Percentiles rank a stretch among this genome's conserved stretches.
Evolutionary conservation across 2,113 vertebrate species (phyloP).

Genomic region (Istiophorus platypterus): DNA sequence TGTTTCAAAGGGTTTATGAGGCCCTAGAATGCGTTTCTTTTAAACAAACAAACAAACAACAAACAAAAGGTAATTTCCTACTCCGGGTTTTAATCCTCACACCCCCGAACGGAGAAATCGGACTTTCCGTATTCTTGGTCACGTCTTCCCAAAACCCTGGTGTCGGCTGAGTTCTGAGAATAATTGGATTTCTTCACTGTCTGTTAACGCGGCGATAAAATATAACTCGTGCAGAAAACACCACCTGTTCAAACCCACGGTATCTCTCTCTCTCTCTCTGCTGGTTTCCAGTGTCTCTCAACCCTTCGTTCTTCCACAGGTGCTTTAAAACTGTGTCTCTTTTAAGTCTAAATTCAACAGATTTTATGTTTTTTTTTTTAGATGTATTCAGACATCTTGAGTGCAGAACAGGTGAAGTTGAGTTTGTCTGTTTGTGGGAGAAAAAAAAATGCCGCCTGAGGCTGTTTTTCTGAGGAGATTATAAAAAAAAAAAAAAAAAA

Average conservation of each 20-base stretch:
- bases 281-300: not conserved
- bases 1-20: too few relatives aligned
- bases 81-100: too few relatives aligned
- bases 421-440: conserved; percentile 22
- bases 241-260: conserved; percentile 9
- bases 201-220: not conserved
- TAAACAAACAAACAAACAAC: too few relatives aligned
- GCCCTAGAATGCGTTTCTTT: too few relatives aligned
- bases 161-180: not conserved
- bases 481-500: conserved; percentile 2
- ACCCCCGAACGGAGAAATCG: not conserved
- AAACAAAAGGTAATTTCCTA: too few relatives aligned
- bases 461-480: not conserved
- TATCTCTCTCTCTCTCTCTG: not conserved
- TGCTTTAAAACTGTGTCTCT: conserved; percentile 21
- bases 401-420: conserved; percentile 24
- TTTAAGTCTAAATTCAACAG: conserved; percentile 23
- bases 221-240: not conserved
- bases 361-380: not conserved
- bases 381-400: conserved; percentile 31
- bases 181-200: not conserved
- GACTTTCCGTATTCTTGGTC: too few relatives aligned
- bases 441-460: conserved; percentile 46
- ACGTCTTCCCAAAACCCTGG: too few relatives aligned
- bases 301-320: not conserved